A percentile compares a stretch with the other conserved stretches of the same genome.
These are phyloP conservation scores for Rhynchomys soricoides DNA, from an alignment of 2,113 vertebrate genomes.

Conservation along the genomic window DNA sequence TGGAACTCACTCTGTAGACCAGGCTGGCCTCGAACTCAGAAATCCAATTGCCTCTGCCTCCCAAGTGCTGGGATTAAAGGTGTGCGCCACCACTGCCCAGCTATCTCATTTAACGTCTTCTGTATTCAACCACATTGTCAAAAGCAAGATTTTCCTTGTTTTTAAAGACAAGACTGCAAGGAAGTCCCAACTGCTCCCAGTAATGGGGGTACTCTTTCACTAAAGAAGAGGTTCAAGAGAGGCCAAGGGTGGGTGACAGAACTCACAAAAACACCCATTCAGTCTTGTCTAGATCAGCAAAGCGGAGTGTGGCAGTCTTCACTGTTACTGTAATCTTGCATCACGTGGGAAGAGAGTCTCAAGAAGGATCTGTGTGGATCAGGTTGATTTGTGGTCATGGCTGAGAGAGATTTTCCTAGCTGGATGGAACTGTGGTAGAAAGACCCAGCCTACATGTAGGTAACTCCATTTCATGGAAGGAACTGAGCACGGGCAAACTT, in stretches of 20 bases:
- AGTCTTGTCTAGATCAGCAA: rapidly evolving
- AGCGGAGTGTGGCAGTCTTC: neutral
- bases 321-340: neutral
- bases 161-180: neutral
- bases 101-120: neutral
- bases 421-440: neutral
- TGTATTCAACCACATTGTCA: neutral
- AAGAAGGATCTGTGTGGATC: neutral
- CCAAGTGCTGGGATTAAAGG: too few relatives aligned
- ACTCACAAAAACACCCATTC: rapidly evolving
- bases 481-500: neutral
- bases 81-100: too few relatives aligned
- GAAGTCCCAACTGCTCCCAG: neutral
- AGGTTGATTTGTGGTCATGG: neutral
- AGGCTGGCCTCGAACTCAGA: too few relatives aligned
- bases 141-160: neutral
- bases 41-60: too few relatives aligned
- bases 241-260: rapidly evolving
- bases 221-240: neutral
- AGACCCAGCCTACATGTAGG: neutral
- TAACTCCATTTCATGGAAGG: neutral
- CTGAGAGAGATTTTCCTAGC: neutral
- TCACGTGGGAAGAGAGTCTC: neutral
- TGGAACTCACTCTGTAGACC: too few relatives aligned
- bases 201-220: neutral